Evolutionary conservation across 2,113 vertebrate species (phyloP).

Genomic region (Hemiscyllium ocellatum): DNA sequence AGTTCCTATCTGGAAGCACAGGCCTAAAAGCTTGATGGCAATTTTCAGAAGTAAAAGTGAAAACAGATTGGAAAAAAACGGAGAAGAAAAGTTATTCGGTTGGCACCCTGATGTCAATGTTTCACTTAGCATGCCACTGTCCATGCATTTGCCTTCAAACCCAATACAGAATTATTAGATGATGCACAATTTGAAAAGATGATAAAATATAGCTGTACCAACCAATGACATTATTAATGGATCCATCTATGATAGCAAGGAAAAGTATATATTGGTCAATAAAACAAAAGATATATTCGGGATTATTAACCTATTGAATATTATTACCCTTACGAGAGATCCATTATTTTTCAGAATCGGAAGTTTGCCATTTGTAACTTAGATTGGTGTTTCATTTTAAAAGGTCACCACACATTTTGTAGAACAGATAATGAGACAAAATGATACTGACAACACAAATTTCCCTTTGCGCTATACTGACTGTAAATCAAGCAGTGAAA

Average conservation of each 20-base stretch:
- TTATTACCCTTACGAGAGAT: neutral
- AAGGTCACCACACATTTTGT: neutral
- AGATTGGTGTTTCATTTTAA: neutral
- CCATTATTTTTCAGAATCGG: neutral
- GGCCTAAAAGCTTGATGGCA: neutral
- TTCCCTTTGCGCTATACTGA: neutral
- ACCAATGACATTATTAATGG: slow-evolving; percentile 13
- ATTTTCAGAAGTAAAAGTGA: neutral
- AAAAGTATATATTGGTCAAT: neutral
- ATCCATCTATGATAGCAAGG: neutral
- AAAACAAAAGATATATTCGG: slow-evolving; percentile 9
- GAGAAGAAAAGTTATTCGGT: neutral
- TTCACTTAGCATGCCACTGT: neutral
- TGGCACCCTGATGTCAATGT: neutral
- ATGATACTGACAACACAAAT: neutral
- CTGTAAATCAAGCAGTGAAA: slow-evolving; percentile 19
- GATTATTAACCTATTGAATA: neutral
- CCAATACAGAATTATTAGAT: neutral
- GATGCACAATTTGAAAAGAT: neutral
- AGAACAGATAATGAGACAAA: slow-evolving; percentile 14
- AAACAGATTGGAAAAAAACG: neutral
- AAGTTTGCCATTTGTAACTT: slow-evolving; percentile 13
- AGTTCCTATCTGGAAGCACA: neutral
- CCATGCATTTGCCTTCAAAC: neutral
- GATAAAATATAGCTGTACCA: neutral